Percentiles rank a stretch among this genome's conserved stretches.
phyloP scores from a whole-genome alignment of 2,113 vertebrate species.

The Ascaphus truei region DNA sequence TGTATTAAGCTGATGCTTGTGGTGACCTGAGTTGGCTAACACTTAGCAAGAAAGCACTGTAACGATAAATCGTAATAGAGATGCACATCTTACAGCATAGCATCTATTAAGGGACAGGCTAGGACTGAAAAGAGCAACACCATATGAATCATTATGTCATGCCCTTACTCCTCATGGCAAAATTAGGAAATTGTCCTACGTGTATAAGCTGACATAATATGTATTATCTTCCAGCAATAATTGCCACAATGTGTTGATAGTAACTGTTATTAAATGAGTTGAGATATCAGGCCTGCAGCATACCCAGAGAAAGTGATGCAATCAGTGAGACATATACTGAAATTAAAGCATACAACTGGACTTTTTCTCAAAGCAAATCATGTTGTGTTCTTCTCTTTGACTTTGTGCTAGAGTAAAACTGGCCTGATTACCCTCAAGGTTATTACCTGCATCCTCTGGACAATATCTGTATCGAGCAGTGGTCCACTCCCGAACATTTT shows the following conservation, averaged over 20 bases:
- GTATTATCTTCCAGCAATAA: conserved; percentile 23
- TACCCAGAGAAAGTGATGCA: not conserved
- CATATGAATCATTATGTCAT: conserved; percentile 1
- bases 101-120: not conserved
- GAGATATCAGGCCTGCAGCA: conserved; percentile 5
- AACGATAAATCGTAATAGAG: not conserved
- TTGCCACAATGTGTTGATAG: conserved; percentile 18
- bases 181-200: not conserved
- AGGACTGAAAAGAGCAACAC: not conserved
- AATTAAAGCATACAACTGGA: not conserved
- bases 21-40: not conserved
- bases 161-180: not conserved
- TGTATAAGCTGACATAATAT: not conserved
- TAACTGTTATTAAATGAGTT: conserved; percentile 21
- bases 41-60: not conserved
- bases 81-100: not conserved
- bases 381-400: no score
- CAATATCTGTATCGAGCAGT: no score
- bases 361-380: no score
- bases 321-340: not conserved
- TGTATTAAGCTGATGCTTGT: not conserved
- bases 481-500: no score
- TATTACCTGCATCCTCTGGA: no score
- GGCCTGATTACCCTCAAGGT: no score
- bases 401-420: no score